These are phyloP conservation scores for Microtus ochrogaster DNA, from an alignment of 2,113 vertebrate species.

Conservation along the genomic window DNA sequence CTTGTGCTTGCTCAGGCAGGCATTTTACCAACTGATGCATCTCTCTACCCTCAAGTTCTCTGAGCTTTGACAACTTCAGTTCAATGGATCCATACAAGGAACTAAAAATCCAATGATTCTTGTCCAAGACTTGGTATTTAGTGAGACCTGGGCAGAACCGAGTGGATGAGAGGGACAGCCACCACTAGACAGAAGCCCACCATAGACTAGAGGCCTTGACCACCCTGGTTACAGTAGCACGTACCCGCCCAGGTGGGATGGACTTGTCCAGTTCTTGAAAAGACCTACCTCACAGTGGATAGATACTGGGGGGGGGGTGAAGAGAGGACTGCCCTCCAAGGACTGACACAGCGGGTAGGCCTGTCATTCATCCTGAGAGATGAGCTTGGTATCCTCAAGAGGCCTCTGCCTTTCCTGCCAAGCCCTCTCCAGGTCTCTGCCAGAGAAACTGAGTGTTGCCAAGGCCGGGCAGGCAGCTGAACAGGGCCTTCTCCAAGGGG, in stretches of 20 bases:
- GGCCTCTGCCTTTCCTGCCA: background rate
- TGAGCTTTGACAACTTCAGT: background rate
- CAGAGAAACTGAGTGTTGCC: slow-evolving; percentile 7
- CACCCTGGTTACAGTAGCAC: background rate
- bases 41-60: background rate
- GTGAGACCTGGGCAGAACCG: background rate
- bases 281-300: background rate
- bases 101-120: background rate
- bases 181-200: background rate
- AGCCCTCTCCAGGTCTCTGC: background rate
- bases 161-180: background rate
- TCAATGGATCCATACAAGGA: background rate
- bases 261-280: background rate
- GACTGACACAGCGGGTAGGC: background rate
- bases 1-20: background rate
- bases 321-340: background rate
- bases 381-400: background rate
- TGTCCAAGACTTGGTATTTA: background rate
- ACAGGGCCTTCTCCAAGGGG: background rate
- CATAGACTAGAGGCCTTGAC: background rate
- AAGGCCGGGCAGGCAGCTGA: slow-evolving; percentile 54
- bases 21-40: no score
- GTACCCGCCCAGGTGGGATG: background rate
- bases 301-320: no score
- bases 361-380: background rate